phyloP scores from a whole-genome alignment of 30 jellyfish, hydroid and myxozoan genomes.

The Aurelia aurita region DNA sequence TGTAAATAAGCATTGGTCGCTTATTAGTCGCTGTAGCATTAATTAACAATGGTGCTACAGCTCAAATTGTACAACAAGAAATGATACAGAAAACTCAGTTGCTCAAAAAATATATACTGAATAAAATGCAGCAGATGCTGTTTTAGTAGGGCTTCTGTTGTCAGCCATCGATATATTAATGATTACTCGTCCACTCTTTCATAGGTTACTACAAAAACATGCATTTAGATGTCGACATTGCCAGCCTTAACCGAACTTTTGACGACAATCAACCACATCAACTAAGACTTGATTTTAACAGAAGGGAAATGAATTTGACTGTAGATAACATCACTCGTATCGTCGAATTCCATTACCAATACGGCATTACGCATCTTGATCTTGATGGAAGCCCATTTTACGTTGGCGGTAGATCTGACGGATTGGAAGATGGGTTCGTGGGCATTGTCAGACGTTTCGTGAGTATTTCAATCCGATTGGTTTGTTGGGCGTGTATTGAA shows the following conservation, averaged over 20 bases:
- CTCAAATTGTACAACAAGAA: too few relatives aligned
- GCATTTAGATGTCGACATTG: conserved; percentile 89
- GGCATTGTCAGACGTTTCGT: conserved; percentile 93
- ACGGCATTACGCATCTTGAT: conserved; percentile 92
- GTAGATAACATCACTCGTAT: conserved; percentile 89
- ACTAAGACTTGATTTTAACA: conserved; percentile 69
- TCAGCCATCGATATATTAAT: too few relatives aligned
- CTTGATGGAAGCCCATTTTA: conserved; percentile 95
- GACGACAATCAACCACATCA: conserved; percentile 94
- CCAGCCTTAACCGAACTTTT: conserved; percentile 65
- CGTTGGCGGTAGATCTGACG: conserved; percentile 92
- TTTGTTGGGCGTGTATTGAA: too few relatives aligned
- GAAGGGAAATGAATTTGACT: conserved; percentile 88
- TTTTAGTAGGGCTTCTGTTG: too few relatives aligned
- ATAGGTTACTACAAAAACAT: conserved; percentile 70
- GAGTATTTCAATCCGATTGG: not conserved
- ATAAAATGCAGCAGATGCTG: too few relatives aligned
- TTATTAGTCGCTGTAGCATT: too few relatives aligned
- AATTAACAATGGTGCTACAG: too few relatives aligned
- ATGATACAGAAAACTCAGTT: too few relatives aligned
- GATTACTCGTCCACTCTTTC: too few relatives aligned
- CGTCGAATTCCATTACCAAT: conserved; percentile 87
- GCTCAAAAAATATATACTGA: too few relatives aligned
- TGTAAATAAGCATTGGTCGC: too few relatives aligned
- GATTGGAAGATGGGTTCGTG: conserved; percentile 82